Evolutionary conservation across 2,888 invertebrate genomes (phyloP).

Genomic region (Caenorhabditis sp.): DNA sequence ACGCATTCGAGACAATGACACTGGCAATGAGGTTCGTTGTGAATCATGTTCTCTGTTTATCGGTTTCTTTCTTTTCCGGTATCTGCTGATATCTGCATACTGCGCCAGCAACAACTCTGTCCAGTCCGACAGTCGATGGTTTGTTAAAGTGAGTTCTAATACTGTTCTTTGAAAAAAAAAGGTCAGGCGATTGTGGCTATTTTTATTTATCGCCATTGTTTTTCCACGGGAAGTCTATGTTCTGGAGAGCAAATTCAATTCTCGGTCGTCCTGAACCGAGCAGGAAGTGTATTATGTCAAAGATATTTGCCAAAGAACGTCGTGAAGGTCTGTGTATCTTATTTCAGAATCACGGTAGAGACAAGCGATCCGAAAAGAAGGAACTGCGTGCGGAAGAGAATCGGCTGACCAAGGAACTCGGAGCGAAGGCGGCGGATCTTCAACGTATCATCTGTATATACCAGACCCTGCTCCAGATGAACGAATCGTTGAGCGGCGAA

Average conservation of each 20-base stretch:
- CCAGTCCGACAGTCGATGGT: conserved; percentile 47
- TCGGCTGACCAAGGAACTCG: conserved; percentile 50
- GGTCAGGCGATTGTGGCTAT: no score
- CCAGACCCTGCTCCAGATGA: conserved; percentile 34
- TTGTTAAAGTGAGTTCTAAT: conserved; percentile 54
- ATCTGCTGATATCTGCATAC: conserved; percentile 52
- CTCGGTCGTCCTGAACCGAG: conserved; percentile 3
- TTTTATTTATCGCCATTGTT: not conserved
- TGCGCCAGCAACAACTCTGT: conserved; percentile 63
- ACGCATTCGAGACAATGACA: conserved; percentile 57
- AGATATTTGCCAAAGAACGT: not conserved
- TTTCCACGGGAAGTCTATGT: not conserved
- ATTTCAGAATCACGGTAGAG: conserved; percentile 60
- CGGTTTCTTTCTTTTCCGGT: no score
- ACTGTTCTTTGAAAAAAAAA: no score
- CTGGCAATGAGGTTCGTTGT: conserved; percentile 59
- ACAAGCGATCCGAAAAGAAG: conserved; percentile 56
- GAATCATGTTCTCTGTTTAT: not conserved
- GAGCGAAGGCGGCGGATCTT: conserved; percentile 55
- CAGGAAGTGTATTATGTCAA: not conserved
- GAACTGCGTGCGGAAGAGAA: conserved; percentile 50
- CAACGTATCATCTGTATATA: conserved; percentile 61
- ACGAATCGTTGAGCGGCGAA: conserved; percentile 11
- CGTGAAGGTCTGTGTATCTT: not conserved
- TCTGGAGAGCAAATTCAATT: not conserved